These are phyloP conservation scores for Chitala chitala DNA, from an alignment of 2,113 vertebrate genomes.

Conservation along the genomic window DNA sequence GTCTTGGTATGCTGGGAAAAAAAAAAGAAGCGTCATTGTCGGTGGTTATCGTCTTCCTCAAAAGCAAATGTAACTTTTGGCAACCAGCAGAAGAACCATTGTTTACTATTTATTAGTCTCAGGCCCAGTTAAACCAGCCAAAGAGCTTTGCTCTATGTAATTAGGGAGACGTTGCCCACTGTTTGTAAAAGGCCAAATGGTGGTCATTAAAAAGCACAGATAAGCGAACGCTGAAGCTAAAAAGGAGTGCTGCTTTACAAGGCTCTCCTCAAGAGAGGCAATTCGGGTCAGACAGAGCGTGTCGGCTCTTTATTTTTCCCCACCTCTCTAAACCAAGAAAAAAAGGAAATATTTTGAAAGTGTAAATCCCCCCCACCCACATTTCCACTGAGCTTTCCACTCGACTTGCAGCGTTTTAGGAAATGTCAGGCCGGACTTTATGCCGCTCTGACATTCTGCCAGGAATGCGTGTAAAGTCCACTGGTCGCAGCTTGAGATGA, in stretches of 20 bases:
- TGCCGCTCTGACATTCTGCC: no score
- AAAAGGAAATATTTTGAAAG: neutral
- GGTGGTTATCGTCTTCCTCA: neutral
- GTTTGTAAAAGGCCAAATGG: neutral
- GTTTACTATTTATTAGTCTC: neutral
- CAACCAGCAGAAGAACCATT: neutral
- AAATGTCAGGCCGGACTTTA: neutral
- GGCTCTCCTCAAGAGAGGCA: neutral
- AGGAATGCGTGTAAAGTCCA: no score
- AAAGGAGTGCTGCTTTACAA: neutral
- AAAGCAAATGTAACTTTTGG: neutral
- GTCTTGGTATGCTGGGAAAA: neutral
- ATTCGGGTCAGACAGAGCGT: neutral
- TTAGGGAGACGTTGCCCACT: neutral
- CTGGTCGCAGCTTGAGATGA: no score
- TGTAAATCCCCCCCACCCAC: neutral
- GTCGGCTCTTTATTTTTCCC: neutral
- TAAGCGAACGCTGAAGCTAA: neutral
- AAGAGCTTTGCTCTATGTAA: neutral
- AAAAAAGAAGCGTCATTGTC: neutral
- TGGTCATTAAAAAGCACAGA: no score
- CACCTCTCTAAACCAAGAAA: neutral
- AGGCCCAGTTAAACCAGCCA: neutral
- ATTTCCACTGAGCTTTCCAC: neutral
- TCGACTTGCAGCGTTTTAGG: neutral